Evolutionary conservation across 2,888 invertebrate species (phyloP), one percentile per base, ranked within the genome.

Genomic region (Coelinius sp.): DNA sequence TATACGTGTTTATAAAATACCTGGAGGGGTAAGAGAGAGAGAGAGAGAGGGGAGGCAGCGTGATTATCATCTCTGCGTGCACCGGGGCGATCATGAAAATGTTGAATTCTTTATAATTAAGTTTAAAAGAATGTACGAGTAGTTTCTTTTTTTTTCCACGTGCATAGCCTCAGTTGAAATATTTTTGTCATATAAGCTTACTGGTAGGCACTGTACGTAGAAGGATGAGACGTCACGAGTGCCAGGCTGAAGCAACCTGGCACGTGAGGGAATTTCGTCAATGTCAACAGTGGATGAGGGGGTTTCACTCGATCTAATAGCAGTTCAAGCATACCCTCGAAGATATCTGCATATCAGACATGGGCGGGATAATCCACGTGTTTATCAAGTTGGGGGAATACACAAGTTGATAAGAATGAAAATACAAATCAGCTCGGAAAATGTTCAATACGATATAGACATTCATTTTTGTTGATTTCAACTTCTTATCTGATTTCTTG

Each of bases 201-300:
- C 46, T 20, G n/a, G 56, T 12, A 35, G 35, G 14, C 4, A 53
- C 35, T 62, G 35, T 38, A 81, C 81, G 78, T 80, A 79, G 84
- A 83, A 83, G 25, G 35, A 35, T 31, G 7, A 81, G 80, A 79
- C 80, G 81, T 77, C 25, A 78, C 79, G 76, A 75, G 80, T 80
- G 80, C 85, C 86, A 85, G 85, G 86, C 8, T 49, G 79, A 79
- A 81, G 81, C 76, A 25, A 78, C 79, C 76, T 76, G 80, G 80
- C 81, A 86, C 86, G 86, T 86, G 86, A 86, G 85, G 81, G 85
- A 86, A 86, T 86, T 86, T 83, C 82, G 83, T 81, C 84, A 80
- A 83, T 83, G 82, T 80, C 35, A 59, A 31, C 35, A 20, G 17
- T 7, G 20, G 38, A n/a, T n/a, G 22, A 20, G 2, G 62, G 38